A percentile compares a stretch with the other conserved stretches of the same genome.
phyloP scores from a whole-genome alignment of 2,797 vertebrate species.

The Telmatherina bonti region DNA sequence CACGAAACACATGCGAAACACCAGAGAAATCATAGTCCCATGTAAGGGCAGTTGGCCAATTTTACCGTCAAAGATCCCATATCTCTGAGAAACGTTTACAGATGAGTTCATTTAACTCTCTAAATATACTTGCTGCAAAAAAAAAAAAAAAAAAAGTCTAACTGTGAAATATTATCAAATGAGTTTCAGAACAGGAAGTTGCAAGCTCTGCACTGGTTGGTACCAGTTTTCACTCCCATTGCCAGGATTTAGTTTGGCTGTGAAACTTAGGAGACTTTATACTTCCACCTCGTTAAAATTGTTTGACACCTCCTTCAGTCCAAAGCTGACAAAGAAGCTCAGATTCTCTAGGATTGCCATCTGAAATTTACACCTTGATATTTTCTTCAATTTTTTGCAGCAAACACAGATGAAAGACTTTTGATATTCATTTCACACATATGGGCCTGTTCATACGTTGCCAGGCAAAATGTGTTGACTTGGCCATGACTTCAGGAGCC shows the following conservation, averaged over 20 bases:
- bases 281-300: slow-evolving; percentile 62
- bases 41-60: background rate
- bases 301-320: slow-evolving; percentile 61
- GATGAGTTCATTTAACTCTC: slow-evolving; percentile 2
- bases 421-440: slow-evolving; percentile 70
- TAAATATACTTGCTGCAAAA: slow-evolving; percentile 5
- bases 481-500: slow-evolving; percentile 76
- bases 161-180: slow-evolving; percentile 21
- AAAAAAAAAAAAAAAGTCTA: slow-evolving; percentile 10
- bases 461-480: slow-evolving; percentile 80
- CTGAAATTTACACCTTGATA: slow-evolving; percentile 62
- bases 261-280: slow-evolving; percentile 45
- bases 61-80: background rate
- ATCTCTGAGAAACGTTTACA: background rate
- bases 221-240: slow-evolving; percentile 30
- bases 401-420: slow-evolving; percentile 65
- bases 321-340: slow-evolving; percentile 69
- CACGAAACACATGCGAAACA: background rate
- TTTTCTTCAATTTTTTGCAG: slow-evolving; percentile 66
- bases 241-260: slow-evolving; percentile 66
- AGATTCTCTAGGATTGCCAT: slow-evolving; percentile 63
- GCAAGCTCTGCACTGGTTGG: slow-evolving; percentile 24
- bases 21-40: slow-evolving; percentile 1
- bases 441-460: slow-evolving; percentile 75
- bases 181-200: slow-evolving; percentile 27